Evolutionary conservation across 30 jellyfish, hydroid and myxozoan genomes (phyloP), one percentile per base, ranked within the genome.

Genomic region (Pseudorhiza aurosa): DNA sequence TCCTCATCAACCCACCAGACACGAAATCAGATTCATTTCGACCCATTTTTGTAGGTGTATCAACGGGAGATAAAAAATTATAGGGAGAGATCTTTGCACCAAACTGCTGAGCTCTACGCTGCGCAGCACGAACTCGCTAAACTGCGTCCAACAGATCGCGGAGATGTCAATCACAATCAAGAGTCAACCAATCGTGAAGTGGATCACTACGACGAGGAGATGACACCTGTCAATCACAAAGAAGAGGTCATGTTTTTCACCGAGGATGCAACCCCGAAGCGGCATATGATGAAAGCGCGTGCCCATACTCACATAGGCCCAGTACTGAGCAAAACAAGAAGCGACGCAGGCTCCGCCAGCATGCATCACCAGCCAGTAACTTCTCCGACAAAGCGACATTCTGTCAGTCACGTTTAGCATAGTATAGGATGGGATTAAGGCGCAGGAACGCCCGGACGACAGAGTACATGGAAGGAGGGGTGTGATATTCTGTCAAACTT

Each of bases 61-160:
- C 97, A 89, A 64, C 75, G 95, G 46, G 97, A 89, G 60, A 81
- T 89, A 30, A 79, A 79, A 62, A 73, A 42, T 44, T 64, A 56
- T 44, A 81, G 65, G 30, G 97, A 89, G 28, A 72, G 63, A 28
- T 60, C 94, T 19, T 59, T 78, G 49, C 87, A 62, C 49, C 91
- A 89, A 31, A 81, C 94, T 0, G 95, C 85, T n/a, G 80, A 82
- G 30, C 57, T 75, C 8, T 82, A 82, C 67, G 67, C 93, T 19
- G 79, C 87, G 24, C 87, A 81, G 58, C 95, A 81, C 85, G 93
- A 81, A 33, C 68, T 81, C 0, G 32, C 93, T 15, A 44, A 33
- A 19, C 51, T 60, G 62, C 90, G 90, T 25, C 21, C 59, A 35
- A 44, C 22, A 27, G 75, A 53, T 19, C 36, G 28, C 12, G 76